Base-by-base conservation (phyloP, 92 coral and sea anemone species). In the Epizoanthus fatuus region DNA sequence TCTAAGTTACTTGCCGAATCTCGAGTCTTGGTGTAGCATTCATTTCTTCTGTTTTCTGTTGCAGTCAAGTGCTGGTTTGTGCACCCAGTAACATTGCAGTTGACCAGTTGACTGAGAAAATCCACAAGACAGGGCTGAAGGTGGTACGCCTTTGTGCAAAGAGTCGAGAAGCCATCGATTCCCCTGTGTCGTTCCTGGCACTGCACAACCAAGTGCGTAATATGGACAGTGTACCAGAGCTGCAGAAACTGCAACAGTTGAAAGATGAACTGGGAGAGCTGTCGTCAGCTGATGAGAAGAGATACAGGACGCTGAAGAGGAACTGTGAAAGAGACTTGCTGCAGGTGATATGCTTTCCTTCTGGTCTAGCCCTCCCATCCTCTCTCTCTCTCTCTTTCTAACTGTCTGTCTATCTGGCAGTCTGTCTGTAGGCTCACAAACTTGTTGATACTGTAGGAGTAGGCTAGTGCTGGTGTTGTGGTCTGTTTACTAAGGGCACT, bases 71-170 rank as follows among this genome's bases (percentile, higher is more conserved):
- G 47, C 85, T 97, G 58, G 99, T 97, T 2, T 97, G 99, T 91
- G 99, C 99, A 38, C 99, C 99, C 56, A 97, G 99, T 74, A 97
- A 97, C 88, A 97, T 97, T 70, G 99, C 99, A 13, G 99, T 97
- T 29, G 99, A 97, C 83, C 99, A 97, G 63, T 88, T 97, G 81
- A 97, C 99, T 75, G 99, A 97, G 91, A 97, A 97, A 83, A 97
- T 97, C 51, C 99, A 97, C 86, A 97, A 97, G 88, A 97, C 99
- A 15, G 99, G 99, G 49, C 95, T 97, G 19, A 97, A 97, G 95
- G 99, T 97, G 49, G 99, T 97, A 5, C 98, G 99, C 80, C 98
- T 97, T 16, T 95, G 98, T 90, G 99, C 99, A 9, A 97, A 97
- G 85, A 97, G 99, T 57, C 95, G 99, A 57, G 99, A 97, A 74